Conservation (phyloP, 1,140 invertebrate species). For the Laupala kohalensis region DNA sequence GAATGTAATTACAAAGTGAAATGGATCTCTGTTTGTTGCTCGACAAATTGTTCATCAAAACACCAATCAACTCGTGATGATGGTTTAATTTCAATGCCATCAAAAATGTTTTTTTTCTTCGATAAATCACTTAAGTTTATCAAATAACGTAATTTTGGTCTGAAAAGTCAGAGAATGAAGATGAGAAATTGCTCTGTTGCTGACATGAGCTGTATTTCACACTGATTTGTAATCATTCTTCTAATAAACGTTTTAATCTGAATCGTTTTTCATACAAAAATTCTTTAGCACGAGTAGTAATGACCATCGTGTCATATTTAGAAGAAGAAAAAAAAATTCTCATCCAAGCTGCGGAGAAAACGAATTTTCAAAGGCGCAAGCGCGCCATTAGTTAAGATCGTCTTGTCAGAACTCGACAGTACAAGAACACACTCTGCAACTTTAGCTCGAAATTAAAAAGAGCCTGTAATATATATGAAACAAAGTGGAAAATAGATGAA, state of each 20-base stretch:
- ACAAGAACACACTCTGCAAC: neutral
- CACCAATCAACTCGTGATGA: too few relatives aligned
- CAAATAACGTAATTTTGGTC: too few relatives aligned
- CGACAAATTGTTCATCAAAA: too few relatives aligned
- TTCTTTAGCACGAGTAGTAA: neutral
- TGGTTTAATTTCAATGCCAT: too few relatives aligned
- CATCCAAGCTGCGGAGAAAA: neutral
- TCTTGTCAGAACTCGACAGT: neutral
- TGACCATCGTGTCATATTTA: neutral
- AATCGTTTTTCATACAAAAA: neutral
- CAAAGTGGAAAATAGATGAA: neutral
- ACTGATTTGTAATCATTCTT: neutral
- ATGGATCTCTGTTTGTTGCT: too few relatives aligned
- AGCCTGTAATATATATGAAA: neutral
- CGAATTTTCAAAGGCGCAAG: neutral
- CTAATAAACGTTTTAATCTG: neutral
- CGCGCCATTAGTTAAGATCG: neutral
- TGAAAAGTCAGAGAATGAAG: too few relatives aligned
- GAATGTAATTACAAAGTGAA: too few relatives aligned
- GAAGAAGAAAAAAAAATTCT: too few relatives aligned
- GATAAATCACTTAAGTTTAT: too few relatives aligned
- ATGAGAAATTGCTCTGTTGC: too few relatives aligned
- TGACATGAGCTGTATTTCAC: neutral
- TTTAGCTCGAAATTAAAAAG: neutral
- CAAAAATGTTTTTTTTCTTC: too few relatives aligned